Percentiles rank a stretch among this genome's conserved stretches.
These are phyloP conservation scores for Lindbergichthys nudifrons DNA, from an alignment of 2,797 vertebrate genomes.

Conservation along the genomic window DNA sequence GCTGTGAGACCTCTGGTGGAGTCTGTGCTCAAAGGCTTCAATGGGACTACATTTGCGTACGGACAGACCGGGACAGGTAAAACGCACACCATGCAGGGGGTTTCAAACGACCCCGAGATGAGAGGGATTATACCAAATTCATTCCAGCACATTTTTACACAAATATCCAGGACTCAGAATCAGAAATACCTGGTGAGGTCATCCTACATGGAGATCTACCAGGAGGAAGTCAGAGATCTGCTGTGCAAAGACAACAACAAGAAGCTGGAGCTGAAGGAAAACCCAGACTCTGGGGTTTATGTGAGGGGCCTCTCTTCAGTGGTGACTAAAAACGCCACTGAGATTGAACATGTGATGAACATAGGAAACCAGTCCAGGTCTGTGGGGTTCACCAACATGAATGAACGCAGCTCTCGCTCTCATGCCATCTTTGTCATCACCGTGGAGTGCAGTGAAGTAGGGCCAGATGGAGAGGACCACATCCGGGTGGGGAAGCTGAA, in stretches of 20 bases:
- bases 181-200: conserved; percentile 96
- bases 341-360: conserved; percentile 97
- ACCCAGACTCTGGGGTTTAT: conserved; percentile 91
- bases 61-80: conserved; percentile 98
- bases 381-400: conserved; percentile 95
- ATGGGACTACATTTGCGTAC: conserved; percentile 95
- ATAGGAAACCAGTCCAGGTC: conserved; percentile 93
- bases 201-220: conserved; percentile 97
- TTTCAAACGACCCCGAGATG: conserved; percentile 89
- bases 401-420: conserved; percentile 94
- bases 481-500: conserved; percentile 98
- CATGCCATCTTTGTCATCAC: conserved; percentile 96
- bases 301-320: conserved; percentile 95
- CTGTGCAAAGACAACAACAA: conserved; percentile 93
- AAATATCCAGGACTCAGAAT: conserved; percentile 95
- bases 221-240: conserved; percentile 96
- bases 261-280: conserved; percentile 95
- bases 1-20: conserved; percentile 94
- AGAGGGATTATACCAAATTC: conserved; percentile 93
- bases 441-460: conserved; percentile 92
- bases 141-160: conserved; percentile 96
- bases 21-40: conserved; percentile 93
- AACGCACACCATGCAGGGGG: conserved; percentile 96
- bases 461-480: conserved; percentile 92
- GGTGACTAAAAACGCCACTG: conserved; percentile 94